Conservation (phyloP, 2,888 invertebrate genomes). For the Oscheius sp. region DNA sequence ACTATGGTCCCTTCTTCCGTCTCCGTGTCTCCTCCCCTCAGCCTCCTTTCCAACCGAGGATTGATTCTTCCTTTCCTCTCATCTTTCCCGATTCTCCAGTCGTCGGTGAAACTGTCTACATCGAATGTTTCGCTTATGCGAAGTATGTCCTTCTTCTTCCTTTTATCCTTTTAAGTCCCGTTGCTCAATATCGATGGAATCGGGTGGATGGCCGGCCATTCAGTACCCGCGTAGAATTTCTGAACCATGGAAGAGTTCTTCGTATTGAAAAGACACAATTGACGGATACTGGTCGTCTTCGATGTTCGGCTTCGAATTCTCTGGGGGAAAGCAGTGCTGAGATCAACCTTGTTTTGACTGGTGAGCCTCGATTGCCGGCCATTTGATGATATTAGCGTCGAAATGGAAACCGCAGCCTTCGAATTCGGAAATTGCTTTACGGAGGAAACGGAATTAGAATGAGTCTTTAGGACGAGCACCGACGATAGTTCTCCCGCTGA, state of each 20-base stretch:
- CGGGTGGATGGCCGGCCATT: constrained; percentile 62
- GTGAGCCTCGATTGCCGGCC: neutral
- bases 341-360: constrained; percentile 55
- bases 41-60: constrained; percentile 47
- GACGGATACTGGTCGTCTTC: constrained; percentile 57
- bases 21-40: constrained; percentile 42
- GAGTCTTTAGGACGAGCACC: constrained; percentile 47
- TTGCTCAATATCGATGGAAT: constrained; percentile 63
- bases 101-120: constrained; percentile 60
- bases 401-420: constrained; percentile 9
- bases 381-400: neutral
- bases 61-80: constrained; percentile 62
- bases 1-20: constrained; percentile 69
- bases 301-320: constrained; percentile 62
- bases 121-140: constrained; percentile 70
- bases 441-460: neutral
- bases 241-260: constrained; percentile 63
- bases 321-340: constrained; percentile 58
- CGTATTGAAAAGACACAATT: constrained; percentile 58
- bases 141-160: constrained; percentile 64
- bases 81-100: constrained; percentile 65
- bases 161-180: constrained; percentile 65
- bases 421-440: constrained; percentile 20
- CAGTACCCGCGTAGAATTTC: constrained; percentile 47
- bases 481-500: constrained; percentile 53